Base-by-base conservation (phyloP, 2,888 invertebrate species). In the Anaspis maculata region DNA sequence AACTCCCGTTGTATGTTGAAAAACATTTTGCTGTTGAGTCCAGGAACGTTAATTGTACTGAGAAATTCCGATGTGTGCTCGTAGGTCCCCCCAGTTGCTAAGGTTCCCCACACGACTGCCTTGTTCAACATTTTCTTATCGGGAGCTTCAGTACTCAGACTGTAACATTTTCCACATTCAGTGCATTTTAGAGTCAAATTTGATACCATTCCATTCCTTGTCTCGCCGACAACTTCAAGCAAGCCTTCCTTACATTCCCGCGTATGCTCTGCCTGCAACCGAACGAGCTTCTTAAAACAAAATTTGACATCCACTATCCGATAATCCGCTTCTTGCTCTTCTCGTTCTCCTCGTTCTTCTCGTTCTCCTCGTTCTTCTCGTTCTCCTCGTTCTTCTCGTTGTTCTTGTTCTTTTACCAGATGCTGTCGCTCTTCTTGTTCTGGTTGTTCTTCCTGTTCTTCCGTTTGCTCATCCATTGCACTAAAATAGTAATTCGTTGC, bases 81-180 rank as follows among this genome's bases (percentile, higher is more conserved):
- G 5, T 14, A 27, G 2, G 5, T 27, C n/a, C 27, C 11, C 3
- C 27, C 27, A 10, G 27, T 27, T 15, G 27, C 27, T 3, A 27
- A 15, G 15, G 27, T 27, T 11, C 27, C 27, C 27, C 14, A 27
- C 4, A 27, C 27, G 2, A 15, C 9, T n/a, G 27, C 27, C n/a
- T 27, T 27, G 11, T 24, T 24, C 10, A 24, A 10, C 5, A 24
- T 10, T 9, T 5, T 5, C 10, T 24, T 9, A 7, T 24, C 10
- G 11, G 24, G 24, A 24, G 5, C 4, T 24, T 24, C 24, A 5
- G 24, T 24, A 5, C 12, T 24, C 12, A 24, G 10, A 10, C 6
- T 10, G 11, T 7, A 4, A 7, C 10, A 4, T 24, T 24, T 11
- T 24, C 10, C 24, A 11, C 24, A 24, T 11, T 7, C 4, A 10